Base-by-base conservation (phyloP, 2,797 vertebrate species). In the Chromobotia macracanthus region DNA sequence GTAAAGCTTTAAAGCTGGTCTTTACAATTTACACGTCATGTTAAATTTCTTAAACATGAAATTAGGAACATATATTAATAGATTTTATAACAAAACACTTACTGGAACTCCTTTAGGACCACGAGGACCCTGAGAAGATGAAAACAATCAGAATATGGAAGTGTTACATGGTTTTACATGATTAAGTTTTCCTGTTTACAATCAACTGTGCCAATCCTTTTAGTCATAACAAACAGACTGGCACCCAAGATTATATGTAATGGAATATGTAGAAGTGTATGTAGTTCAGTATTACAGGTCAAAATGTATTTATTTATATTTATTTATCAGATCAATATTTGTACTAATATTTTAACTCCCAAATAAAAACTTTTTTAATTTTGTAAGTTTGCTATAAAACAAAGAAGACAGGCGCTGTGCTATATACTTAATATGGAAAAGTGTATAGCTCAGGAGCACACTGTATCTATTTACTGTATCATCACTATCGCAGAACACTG, bases 21-120 rank as follows among this genome's bases (percentile, higher is more conserved):
- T 51, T 0, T 38, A n/a, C 31, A 38, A n/a, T 41, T 5, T 8
- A 9, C 10, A 44, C 41, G 11, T 44, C 41, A 44, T 9, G 41
- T 10, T 44, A 44, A 44, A 44, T 11, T 44, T 44, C 41, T 44
- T 38, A 0, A 61, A 61, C 8, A 64, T 19, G 61, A 38, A 11
- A 55, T 28, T 4, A n/a, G n/a, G 12, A 77, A 25, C 4, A 31
- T 48, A 3, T 48, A 19, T 23, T 15, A 38, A 19, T 31, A 46
- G 41, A 51, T 8, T 28, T 50, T 13, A 18, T 28, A 72, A 25
- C 3, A 80, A 11, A 64, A 84, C 44, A 92, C 91, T 90, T 90
- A 98, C 96, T 0, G 91, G 91, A 7, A 94, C 86, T 89, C 96
- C 97, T 89, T 93, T 95, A 74, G 90, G 91, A 89, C 97, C 96